These are phyloP conservation scores for Ephialtes manifestator DNA, from an alignment of 2,888 invertebrate species.

Conservation along the genomic window DNA sequence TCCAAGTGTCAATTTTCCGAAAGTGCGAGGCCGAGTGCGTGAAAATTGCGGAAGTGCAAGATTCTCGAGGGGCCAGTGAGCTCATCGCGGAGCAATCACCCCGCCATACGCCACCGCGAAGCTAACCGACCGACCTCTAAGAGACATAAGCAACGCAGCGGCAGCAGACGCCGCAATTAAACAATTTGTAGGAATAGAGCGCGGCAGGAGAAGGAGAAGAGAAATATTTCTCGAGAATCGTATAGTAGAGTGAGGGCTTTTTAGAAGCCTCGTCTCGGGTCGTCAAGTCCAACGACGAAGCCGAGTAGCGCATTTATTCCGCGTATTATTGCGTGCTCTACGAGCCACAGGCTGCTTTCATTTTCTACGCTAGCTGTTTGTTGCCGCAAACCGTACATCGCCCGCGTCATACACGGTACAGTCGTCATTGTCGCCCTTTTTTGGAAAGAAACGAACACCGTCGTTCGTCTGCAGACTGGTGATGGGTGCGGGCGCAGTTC, in stretches of 20 bases:
- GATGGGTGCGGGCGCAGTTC: slow-evolving; percentile 16
- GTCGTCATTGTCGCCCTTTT: slow-evolving; percentile 57
- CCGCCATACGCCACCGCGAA: slow-evolving; percentile 45
- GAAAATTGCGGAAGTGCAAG: slow-evolving; percentile 62
- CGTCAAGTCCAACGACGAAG: slow-evolving; percentile 34
- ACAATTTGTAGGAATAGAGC: slow-evolving; percentile 76
- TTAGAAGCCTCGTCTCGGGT: slow-evolving; percentile 68
- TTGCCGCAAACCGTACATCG: slow-evolving; percentile 9
- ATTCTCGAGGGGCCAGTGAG: slow-evolving; percentile 62
- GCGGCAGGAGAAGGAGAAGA: slow-evolving; percentile 53
- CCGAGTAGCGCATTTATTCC: slow-evolving; percentile 56
- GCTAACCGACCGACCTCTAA: slow-evolving; percentile 42
- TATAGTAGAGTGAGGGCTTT: slow-evolving; percentile 63
- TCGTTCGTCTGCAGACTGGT: slow-evolving; percentile 20
- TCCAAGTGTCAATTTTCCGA: slow-evolving; percentile 13
- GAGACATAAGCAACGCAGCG: slow-evolving; percentile 25
- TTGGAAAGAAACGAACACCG: slow-evolving; percentile 56
- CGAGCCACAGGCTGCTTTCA: slow-evolving; percentile 41
- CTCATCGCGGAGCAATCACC: slow-evolving; percentile 59
- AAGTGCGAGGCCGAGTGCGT: slow-evolving; percentile 20
- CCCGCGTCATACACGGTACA: neutral
- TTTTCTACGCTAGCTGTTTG: slow-evolving; percentile 36
- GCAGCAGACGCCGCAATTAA: slow-evolving; percentile 76
- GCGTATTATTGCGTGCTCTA: slow-evolving; percentile 53
- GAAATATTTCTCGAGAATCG: slow-evolving; percentile 71